A percentile compares a stretch with the other conserved stretches of the same genome.
Conservation (phyloP, 2,113 vertebrate species). For the Antigone vipio region DNA sequence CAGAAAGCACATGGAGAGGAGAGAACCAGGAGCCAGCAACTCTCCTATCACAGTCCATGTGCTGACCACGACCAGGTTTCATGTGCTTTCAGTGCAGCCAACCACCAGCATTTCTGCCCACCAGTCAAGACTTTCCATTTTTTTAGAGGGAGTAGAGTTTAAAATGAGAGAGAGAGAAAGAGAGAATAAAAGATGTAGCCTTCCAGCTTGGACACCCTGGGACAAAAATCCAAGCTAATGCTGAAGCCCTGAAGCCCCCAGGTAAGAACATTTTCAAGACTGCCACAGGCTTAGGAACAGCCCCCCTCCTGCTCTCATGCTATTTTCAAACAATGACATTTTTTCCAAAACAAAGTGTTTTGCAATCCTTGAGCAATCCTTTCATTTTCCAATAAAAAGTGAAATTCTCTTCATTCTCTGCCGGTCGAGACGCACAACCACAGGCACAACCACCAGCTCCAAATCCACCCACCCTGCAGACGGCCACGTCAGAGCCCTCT, state of each 20-base stretch:
- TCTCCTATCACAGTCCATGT: neutral
- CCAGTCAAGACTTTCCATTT: neutral
- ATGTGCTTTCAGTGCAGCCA: neutral
- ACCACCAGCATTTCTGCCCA: neutral
- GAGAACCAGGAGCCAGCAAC: neutral
- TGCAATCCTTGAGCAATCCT: constrained; percentile 28
- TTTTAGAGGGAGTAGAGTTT: too few species aligned
- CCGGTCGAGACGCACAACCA: neutral
- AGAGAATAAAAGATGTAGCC: too few species aligned
- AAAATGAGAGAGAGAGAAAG: too few species aligned
- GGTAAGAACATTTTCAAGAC: neutral
- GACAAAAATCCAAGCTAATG: neutral
- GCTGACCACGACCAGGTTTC: neutral
- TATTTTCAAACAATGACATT: constrained; percentile 17
- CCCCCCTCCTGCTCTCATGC: neutral
- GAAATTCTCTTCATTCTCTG: constrained; percentile 24
- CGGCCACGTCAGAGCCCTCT: neutral
- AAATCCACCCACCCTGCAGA: neutral
- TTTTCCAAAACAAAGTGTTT: constrained; percentile 46
- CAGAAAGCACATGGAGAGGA: neutral
- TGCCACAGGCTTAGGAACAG: neutral
- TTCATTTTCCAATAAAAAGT: constrained; percentile 33
- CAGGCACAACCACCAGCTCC: constrained; percentile 23
- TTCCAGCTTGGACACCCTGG: neutral
- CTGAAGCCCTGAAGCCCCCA: neutral